These are phyloP conservation scores for Anastatus disparis DNA, from an alignment of 1,140 invertebrate genomes.

Conservation along the genomic window DNA sequence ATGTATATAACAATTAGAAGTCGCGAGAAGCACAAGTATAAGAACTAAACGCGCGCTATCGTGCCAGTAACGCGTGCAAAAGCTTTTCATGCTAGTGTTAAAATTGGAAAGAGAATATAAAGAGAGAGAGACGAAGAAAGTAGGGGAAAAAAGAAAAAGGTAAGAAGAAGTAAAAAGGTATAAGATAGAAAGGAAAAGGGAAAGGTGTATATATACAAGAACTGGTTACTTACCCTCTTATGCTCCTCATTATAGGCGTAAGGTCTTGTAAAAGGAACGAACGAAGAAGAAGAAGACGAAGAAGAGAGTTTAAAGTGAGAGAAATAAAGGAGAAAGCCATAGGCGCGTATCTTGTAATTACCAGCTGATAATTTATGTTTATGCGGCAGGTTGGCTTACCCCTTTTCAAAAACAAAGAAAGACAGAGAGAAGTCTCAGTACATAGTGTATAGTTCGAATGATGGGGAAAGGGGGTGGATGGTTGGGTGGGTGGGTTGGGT, in stretches of 20 bases:
- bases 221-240: conserved; percentile 55
- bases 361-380: conserved; percentile 69
- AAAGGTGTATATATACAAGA: background rate
- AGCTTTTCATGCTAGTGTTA: conserved; percentile 32
- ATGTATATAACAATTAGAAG: conserved; percentile 69
- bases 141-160: conserved; percentile 8
- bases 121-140: background rate
- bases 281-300: conserved; percentile 45
- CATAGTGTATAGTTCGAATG: conserved; percentile 15
- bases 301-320: background rate
- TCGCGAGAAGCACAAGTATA: too few species aligned
- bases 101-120: conserved; percentile 49
- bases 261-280: conserved; percentile 46
- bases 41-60: too few species aligned
- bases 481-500: background rate
- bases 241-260: conserved; percentile 53
- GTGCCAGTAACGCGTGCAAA: conserved; percentile 37
- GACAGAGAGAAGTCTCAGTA: conserved; percentile 6
- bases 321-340: conserved; percentile 19
- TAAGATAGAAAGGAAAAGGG: background rate
- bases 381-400: conserved; percentile 62
- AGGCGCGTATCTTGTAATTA: conserved; percentile 66
- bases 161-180: too few species aligned
- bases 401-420: conserved; percentile 52
- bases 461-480: background rate